A percentile compares a stretch with the other conserved stretches of the same genome.
These are phyloP conservation scores for Acrossocheilus wenchowensis DNA, from an alignment of 2,797 vertebrate genomes.

Conservation along the genomic window DNA sequence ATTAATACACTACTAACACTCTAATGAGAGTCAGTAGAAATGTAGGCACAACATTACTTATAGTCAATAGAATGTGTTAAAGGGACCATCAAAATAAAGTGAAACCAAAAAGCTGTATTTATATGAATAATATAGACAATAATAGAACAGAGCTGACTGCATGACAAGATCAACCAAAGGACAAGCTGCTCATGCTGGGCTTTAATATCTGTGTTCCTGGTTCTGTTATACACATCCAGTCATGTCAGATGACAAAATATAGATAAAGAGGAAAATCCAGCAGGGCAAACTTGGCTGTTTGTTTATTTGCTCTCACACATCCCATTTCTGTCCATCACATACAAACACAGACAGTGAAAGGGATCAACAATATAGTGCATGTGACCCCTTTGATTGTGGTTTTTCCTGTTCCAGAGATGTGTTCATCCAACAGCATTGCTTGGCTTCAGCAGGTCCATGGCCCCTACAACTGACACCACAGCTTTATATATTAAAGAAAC, in stretches of 20 bases:
- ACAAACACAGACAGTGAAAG: conserved; percentile 22
- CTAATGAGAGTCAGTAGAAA: no score
- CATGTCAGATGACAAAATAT: conserved; percentile 35
- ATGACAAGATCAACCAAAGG: conserved; percentile 6
- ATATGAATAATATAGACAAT: not conserved
- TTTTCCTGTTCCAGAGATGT: conserved; percentile 34
- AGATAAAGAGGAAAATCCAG: conserved; percentile 48
- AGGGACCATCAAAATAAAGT: no score
- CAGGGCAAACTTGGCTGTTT: conserved; percentile 54
- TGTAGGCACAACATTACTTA: no score
- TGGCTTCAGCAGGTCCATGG: conserved; percentile 42
- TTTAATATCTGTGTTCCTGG: conserved; percentile 49
- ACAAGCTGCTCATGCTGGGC: conserved; percentile 17
- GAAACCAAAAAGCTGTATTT: not conserved
- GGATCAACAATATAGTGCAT: conserved; percentile 33
- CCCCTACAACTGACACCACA: conserved; percentile 32
- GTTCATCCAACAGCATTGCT: conserved; percentile 46
- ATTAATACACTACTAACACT: no score
- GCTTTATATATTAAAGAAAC: conserved; percentile 50
- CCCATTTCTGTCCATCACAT: conserved; percentile 37
- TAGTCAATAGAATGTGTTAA: no score
- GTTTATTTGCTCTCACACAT: conserved; percentile 58
- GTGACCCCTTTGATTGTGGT: conserved; percentile 35
- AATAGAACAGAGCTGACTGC: conserved; percentile 11
- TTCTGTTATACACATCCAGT: conserved; percentile 52